Conservation (phyloP, 92 coral and sea anemone genomes). For the Parazoanthus swiftii region DNA sequence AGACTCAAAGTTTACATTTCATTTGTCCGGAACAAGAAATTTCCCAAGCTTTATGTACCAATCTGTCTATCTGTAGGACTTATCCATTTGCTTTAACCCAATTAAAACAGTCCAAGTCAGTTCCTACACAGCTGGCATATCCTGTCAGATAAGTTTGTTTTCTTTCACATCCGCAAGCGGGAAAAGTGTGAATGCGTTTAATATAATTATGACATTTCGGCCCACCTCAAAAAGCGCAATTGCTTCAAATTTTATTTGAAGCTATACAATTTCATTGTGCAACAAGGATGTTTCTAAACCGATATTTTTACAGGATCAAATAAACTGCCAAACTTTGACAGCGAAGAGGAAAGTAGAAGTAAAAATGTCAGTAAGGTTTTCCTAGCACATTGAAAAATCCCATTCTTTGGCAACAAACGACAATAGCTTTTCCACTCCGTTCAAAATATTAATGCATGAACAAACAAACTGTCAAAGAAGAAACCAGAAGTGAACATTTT, state of each 20-base stretch:
- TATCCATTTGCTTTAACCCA: neutral
- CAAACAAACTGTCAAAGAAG: too few relatives aligned
- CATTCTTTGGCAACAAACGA: neutral
- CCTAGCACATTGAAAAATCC: neutral
- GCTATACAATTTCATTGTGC: neutral
- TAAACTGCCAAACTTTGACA: neutral
- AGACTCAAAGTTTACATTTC: neutral
- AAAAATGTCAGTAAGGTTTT: neutral
- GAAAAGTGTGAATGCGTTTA: neutral
- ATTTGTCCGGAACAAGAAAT: neutral
- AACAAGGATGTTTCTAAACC: neutral
- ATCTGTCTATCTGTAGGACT: neutral
- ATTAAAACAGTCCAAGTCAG: neutral
- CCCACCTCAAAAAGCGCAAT: neutral
- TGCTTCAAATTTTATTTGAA: neutral
- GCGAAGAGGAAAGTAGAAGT: neutral
- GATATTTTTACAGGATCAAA: neutral
- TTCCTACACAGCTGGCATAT: neutral
- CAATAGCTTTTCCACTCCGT: neutral
- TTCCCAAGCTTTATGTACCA: neutral
- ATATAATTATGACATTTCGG: neutral
- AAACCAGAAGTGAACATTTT: too few relatives aligned
- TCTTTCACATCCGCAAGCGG: neutral
- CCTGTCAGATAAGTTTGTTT: neutral
- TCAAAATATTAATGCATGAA: neutral